These are phyloP conservation scores for Parazoanthus swiftii DNA, from an alignment of 92 coral and sea anemone species.

Conservation along the genomic window DNA sequence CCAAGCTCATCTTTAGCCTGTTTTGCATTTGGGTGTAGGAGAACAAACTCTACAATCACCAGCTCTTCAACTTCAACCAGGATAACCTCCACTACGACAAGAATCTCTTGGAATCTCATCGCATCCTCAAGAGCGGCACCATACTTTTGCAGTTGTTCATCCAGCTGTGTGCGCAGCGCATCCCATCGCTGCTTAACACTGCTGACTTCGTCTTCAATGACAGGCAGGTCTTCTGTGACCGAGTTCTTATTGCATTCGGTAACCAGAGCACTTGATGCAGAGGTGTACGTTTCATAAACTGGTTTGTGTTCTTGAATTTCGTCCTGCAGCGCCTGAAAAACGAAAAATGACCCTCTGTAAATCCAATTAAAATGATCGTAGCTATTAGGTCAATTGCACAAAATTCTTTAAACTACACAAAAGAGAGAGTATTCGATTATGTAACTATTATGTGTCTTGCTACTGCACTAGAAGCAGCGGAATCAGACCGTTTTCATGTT, in stretches of 20 bases:
- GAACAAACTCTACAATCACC: constrained; percentile 63
- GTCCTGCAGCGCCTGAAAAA: constrained; percentile 77
- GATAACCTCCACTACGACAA: constrained; percentile 62
- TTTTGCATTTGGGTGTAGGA: constrained; percentile 64
- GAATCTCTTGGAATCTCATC: constrained; percentile 77
- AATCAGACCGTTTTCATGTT: too few relatives aligned
- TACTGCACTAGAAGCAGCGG: too few relatives aligned
- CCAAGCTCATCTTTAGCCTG: constrained; percentile 78
- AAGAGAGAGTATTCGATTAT: too few relatives aligned
- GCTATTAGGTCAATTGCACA: not conserved
- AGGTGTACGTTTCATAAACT: constrained; percentile 63
- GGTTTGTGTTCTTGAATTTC: constrained; percentile 78
- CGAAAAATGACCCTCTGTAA: not conserved
- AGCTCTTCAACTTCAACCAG: constrained; percentile 68
- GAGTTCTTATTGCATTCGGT: constrained; percentile 61
- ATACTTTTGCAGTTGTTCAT: constrained; percentile 60
- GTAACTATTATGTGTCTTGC: too few relatives aligned
- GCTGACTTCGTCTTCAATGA: constrained; percentile 78
- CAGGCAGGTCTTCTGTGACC: constrained; percentile 71
- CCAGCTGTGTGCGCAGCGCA: constrained; percentile 63
- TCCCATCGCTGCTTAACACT: constrained; percentile 77
- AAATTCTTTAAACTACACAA: too few relatives aligned
- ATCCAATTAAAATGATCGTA: not conserved
- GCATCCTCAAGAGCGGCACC: constrained; percentile 73
- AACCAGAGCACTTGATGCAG: constrained; percentile 55